Base-by-base conservation (phyloP, 2,797 vertebrate species). In the Eremophila alpestris region DNA sequence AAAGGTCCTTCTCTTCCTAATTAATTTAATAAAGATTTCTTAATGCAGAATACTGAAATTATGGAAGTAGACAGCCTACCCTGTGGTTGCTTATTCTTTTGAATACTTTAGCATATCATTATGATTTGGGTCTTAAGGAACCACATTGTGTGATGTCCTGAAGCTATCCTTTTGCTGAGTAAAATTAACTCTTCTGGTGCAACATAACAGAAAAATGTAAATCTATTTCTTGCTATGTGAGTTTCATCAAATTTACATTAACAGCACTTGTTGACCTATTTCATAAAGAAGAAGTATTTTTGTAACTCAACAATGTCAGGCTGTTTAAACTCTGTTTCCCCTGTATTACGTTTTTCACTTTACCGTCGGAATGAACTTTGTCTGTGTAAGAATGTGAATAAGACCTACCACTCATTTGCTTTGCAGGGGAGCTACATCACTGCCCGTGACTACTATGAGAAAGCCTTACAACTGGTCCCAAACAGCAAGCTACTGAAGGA, bases 401-500 rank as follows among this genome's bases (percentile, higher is more conserved):
- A 86, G 54, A 76, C 30, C 68, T 81, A 24, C 46, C 76, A 40
- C 49, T 55, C 27, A 8, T 62, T 74, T 65, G 81, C 65, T 80
- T 85, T 86, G 19, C 94, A 99, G 99, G 99, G 99, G 36, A 98
- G 99, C 95, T 99, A 99, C 19, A 89, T 98, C 76, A 97, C 98
- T 27, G 99, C 99, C 62, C 98, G 99, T 90, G 97, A 97, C 78
- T 99, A 98, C 97, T 99, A 99, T 83, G 97, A 99, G 94, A 98
- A 98, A 93, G 99, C 99, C 43, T 97, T 99, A 56, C 97, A 97
- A 60, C 98, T 99, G 70, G 99, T 98, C 58, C 99, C 99, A 16
- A 98, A 98, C 71, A 99, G 99, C 97, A 99, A 98, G 95, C 97
- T 99, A 68, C 98, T 99, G 78, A 99, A 98, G 96, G 99, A 99